Evolutionary conservation across 2,797 vertebrate genomes (phyloP), one percentile per base, ranked within the genome.

Genomic region (Acanthiza pusilla): DNA sequence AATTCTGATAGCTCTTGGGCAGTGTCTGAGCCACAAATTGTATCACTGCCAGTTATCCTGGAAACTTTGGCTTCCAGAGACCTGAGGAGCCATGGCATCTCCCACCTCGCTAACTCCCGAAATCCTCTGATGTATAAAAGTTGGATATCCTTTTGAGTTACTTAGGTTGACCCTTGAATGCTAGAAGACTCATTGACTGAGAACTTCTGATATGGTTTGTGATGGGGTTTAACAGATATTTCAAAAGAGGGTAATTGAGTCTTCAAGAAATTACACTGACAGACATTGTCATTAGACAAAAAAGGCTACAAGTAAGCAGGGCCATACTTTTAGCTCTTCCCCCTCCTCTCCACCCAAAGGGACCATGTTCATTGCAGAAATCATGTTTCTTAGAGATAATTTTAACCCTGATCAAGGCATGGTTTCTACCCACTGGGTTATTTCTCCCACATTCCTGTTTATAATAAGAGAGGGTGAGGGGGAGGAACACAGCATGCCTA

Each of bases 401-500:
- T 75, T 60, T 30, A 92, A 81, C n/a, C 83, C 23, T 60, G 63
- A 88, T n/a, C 36, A 66, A 62, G 62, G n/a, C 40, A 88, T 10
- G 40, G 60, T 43, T 95, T 76, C 71, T 89, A 42, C 34, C 34
- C 9, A 34, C 70, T 75, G 61, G 16, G 50, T 61, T 88, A 66
- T 75, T 92, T 84, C 78, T 94, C 43, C 32, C 27, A 36, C 29
- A 62, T 68, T 80, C 66, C 47, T 86, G 70, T 83, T 95, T 80
- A 71, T 36, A 58, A 16, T 42, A 34, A 77, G 81, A 72, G 36
- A 70, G 50, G 32, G 47, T 62, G 55, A 90, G 29, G 68, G 70
- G 91, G 88, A 96, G 82, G 66, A 94, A 94, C 21, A 66, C 16
- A 92, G 51, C 55, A 40, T 73, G 72, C 55, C 38, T 75, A 84